Evolutionary conservation across 2,888 invertebrate genomes (phyloP).

Genomic region (Leucophenga maculata): DNA sequence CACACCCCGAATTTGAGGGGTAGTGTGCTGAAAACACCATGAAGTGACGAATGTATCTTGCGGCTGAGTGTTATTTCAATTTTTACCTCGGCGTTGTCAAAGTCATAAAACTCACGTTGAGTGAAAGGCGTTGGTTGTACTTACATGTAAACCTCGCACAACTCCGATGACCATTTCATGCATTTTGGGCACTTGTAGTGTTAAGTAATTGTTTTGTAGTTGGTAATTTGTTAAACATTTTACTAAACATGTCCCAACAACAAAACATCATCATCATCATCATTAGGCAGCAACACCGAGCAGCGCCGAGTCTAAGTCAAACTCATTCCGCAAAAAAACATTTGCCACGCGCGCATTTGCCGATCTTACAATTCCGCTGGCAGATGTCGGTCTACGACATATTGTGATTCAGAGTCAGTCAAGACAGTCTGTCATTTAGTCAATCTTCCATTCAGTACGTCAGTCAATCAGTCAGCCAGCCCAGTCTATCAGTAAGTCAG

Average conservation of each 20-base stretch:
- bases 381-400: background rate
- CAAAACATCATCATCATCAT: slow-evolving; percentile 11
- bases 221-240: slow-evolving; percentile 41
- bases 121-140: slow-evolving; percentile 49
- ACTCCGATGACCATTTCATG: background rate
- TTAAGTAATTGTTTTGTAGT: slow-evolving; percentile 12
- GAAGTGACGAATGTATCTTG: slow-evolving; percentile 18
- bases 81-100: slow-evolving; percentile 45
- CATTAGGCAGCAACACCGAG: slow-evolving; percentile 9
- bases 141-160: no score
- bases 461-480: slow-evolving; percentile 8
- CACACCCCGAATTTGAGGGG: background rate
- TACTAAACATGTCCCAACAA: slow-evolving; percentile 35
- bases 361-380: background rate
- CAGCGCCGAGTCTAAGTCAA: background rate
- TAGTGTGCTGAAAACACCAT: background rate
- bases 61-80: slow-evolving; percentile 17
- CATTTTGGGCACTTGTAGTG: background rate
- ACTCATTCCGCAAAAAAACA: background rate
- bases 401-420: background rate
- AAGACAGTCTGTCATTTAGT: background rate
- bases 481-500: background rate
- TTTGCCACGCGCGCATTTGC: slow-evolving; percentile 1
- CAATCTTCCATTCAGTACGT: background rate
- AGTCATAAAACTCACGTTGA: slow-evolving; percentile 54